A percentile compares a stretch with the other conserved stretches of the same genome.
Conservation (phyloP, 2,888 invertebrate species). For the Dasypogon diadema region DNA sequence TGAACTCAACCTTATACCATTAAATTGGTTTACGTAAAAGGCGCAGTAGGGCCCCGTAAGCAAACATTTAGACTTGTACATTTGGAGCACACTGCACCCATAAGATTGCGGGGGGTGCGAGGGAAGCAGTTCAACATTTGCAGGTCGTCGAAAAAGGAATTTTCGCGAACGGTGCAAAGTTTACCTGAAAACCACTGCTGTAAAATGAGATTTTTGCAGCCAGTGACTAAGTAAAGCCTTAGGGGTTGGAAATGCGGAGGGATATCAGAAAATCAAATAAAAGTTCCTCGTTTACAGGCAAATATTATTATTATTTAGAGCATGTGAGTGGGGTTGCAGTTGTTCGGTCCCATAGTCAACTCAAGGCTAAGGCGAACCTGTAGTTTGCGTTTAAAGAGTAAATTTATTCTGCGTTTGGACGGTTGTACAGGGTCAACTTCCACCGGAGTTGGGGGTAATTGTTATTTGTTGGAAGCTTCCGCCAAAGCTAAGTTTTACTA, state of each 20-base stretch:
- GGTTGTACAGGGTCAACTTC: background rate
- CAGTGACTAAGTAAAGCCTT: background rate
- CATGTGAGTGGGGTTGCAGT: conserved; percentile 30
- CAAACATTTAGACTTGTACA: conserved; percentile 11
- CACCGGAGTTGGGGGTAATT: background rate
- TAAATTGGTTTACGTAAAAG: conserved; percentile 33
- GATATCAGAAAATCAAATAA: conserved; percentile 38
- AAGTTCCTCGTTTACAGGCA: conserved; percentile 35
- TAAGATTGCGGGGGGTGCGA: conserved; percentile 6
- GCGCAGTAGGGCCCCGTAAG: background rate
- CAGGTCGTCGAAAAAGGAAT: background rate
- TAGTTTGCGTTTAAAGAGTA: conserved; percentile 25
- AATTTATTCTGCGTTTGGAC: conserved; percentile 24
- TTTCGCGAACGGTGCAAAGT: background rate
- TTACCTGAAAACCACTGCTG: background rate
- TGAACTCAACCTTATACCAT: background rate
- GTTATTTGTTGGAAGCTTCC: background rate
- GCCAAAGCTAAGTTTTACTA: background rate
- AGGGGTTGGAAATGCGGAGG: background rate
- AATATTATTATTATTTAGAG: conserved; percentile 31
- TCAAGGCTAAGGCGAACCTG: background rate
- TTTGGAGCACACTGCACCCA: background rate
- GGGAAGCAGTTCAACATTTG: background rate
- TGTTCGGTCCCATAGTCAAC: background rate
- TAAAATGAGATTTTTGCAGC: conserved; percentile 41